Evolutionary conservation across 2,888 invertebrate species (phyloP), one percentile per base, ranked within the genome.

Genomic region (Pherbina coryleti): DNA sequence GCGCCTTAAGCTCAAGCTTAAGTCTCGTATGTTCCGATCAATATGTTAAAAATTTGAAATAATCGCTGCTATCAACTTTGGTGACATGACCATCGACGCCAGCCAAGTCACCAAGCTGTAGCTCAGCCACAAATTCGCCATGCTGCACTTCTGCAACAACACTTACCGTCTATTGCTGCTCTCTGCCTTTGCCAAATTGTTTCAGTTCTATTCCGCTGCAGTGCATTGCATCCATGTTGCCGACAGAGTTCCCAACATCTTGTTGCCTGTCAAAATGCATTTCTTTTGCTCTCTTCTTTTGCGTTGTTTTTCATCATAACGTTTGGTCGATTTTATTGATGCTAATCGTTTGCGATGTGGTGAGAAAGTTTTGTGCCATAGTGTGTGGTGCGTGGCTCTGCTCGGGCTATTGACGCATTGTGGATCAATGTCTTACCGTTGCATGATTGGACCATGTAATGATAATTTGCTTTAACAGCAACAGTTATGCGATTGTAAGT

Each of bases 21-120:
- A 34, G 28, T n/a, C 34, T 67, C 60, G 73, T 76, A 79, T 78
- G 81, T 76, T 82, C 85, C 82, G 83, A 82, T 84, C 84, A 86
- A 85, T 86, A 86, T 88, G 87, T 86, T 86, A 85, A 81, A 79
- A 81, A 84, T 82, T 81, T 82, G 83, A 86, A 88, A 86, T 86
- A 88, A 88, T 86, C 86, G 86, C 84, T 86, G 82, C 82, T 85
- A 85, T 86, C 85, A 84, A 84, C 83, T 82, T 82, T 82, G 82
- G 84, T 85, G 86, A 86, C 86, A 86, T 86, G 84, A 73, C 57
- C 72, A 72, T 72, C 72, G 72, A 72, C 72, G 72, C 53, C 34
- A 17, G 31, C 34, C 11, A 44, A 44, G 44, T 44, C 44, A 44
- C 44, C 44, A 44, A 44, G 11, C 2, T 11, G 1, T 11, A 44